A percentile compares a stretch with the other conserved stretches of the same genome.
Conservation (phyloP, 2,888 invertebrate genomes). For the Kuschelorhynchus macadamiae region DNA sequence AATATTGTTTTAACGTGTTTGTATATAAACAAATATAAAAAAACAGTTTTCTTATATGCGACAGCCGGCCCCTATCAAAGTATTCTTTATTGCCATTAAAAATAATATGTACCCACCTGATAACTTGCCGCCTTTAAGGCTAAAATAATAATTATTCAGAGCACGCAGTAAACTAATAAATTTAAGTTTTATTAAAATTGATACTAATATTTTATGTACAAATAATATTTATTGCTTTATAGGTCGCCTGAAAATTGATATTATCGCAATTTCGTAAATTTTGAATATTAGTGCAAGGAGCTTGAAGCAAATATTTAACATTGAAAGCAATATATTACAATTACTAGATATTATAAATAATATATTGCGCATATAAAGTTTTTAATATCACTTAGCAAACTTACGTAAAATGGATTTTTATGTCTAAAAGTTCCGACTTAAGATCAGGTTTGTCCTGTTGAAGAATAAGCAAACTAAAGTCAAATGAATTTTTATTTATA, state of each 20-base stretch:
- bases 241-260: constrained; percentile 4
- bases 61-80: background rate
- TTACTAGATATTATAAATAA: too few relatives aligned
- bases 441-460: too few relatives aligned
- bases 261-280: background rate
- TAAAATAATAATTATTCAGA: constrained; percentile 31
- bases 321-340: too few relatives aligned
- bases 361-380: too few relatives aligned
- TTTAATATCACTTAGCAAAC: too few relatives aligned
- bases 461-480: too few relatives aligned
- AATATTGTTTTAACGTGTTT: constrained; percentile 28
- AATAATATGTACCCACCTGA: constrained; percentile 21
- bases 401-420: too few relatives aligned
- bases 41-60: constrained; percentile 31
- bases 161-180: constrained; percentile 25
- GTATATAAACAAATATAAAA: constrained; percentile 34
- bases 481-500: too few relatives aligned
- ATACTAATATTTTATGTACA: background rate
- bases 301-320: too few relatives aligned
- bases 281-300: too few relatives aligned
- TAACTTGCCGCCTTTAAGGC: constrained; percentile 25
- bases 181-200: constrained; percentile 13
- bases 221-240: constrained; percentile 16
- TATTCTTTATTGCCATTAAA: constrained; percentile 30
- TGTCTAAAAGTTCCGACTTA: too few relatives aligned